phyloP scores from a whole-genome alignment of 1,140 invertebrate genomes.

The Neodiprion fabricii region DNA sequence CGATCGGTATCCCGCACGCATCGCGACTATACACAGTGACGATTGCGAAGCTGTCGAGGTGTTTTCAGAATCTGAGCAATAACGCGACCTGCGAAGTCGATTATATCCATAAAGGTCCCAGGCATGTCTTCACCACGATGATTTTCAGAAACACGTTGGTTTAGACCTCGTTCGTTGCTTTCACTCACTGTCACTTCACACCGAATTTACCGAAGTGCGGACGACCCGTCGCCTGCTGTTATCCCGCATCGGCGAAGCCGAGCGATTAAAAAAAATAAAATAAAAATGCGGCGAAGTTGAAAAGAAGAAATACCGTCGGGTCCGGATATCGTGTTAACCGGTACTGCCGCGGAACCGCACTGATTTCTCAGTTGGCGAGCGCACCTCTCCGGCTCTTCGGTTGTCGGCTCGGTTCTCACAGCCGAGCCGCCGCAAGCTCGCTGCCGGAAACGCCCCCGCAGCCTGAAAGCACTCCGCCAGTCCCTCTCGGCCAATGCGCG shows the following conservation, averaged over 20 bases:
- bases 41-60: no score
- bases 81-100: slow-evolving; percentile 28
- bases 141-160: neutral
- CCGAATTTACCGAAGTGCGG: slow-evolving; percentile 41
- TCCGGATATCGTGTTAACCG: slow-evolving; percentile 44
- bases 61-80: no score
- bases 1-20: no score
- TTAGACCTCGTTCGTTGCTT: no score
- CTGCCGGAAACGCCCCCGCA: slow-evolving; percentile 10
- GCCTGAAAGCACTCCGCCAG: slow-evolving; percentile 19
- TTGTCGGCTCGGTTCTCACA: slow-evolving; percentile 43
- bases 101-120: slow-evolving; percentile 31
- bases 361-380: slow-evolving; percentile 46
- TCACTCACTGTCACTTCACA: neutral
- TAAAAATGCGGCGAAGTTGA: neutral
- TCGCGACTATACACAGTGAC: no score
- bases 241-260: neutral
- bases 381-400: slow-evolving; percentile 32
- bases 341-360: slow-evolving; percentile 60
- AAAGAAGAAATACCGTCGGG: slow-evolving; percentile 15
- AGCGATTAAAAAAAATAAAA: neutral
- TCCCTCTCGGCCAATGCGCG: slow-evolving; percentile 16
- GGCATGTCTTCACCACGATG: slow-evolving; percentile 28
- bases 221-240: neutral
- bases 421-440: slow-evolving; percentile 22